Percentiles rank a stretch among this genome's conserved stretches.
phyloP scores from a whole-genome alignment of 2,888 invertebrate species.

The Acholoe squamosa region DNA sequence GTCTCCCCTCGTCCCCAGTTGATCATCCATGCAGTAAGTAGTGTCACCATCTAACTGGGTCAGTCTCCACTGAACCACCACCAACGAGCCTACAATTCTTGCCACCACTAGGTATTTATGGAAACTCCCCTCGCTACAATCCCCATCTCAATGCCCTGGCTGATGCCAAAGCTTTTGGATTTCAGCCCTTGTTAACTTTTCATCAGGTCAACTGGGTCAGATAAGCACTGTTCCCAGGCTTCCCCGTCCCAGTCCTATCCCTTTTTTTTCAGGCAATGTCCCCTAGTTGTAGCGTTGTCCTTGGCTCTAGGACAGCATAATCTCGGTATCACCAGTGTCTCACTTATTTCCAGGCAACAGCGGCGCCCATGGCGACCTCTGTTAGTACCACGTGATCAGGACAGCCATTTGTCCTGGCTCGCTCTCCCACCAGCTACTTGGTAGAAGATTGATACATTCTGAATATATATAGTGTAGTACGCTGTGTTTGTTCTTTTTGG shows the following conservation, averaged over 20 bases:
- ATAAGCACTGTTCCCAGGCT: background rate
- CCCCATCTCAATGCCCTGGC: background rate
- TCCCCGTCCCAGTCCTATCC: background rate
- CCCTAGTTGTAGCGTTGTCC: background rate
- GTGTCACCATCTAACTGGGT: background rate
- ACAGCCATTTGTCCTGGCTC: background rate
- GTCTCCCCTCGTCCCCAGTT: background rate
- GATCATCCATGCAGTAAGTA: background rate
- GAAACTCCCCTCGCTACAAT: background rate
- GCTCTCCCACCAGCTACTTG: background rate
- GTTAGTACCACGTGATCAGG: background rate
- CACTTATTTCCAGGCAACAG: background rate
- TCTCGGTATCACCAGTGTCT: background rate
- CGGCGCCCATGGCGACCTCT: background rate
- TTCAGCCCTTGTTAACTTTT: background rate
- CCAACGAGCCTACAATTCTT: too few species aligned
- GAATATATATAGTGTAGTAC: too few species aligned
- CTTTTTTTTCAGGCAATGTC: slow-evolving; percentile 4
- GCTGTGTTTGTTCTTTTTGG: too few species aligned
- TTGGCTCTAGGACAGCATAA: background rate
- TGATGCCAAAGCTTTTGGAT: background rate
- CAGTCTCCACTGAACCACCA: too few species aligned
- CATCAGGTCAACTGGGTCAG: background rate
- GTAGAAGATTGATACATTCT: background rate
- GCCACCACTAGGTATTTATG: too few species aligned